These are phyloP conservation scores for Chloroclystis v-ata DNA, from an alignment of 2,888 invertebrate genomes.

Conservation along the genomic window DNA sequence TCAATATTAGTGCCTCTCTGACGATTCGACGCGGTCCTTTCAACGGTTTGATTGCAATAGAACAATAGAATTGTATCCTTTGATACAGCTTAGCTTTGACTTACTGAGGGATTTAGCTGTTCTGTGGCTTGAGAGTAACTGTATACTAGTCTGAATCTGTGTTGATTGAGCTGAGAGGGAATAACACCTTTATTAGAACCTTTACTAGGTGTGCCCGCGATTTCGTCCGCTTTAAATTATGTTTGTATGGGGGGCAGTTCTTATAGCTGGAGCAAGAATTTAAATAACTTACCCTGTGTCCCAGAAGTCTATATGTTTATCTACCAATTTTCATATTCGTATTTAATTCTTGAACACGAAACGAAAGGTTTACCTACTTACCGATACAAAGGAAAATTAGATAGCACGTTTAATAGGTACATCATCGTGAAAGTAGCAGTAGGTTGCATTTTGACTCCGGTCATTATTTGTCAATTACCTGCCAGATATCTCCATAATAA, in stretches of 20 bases:
- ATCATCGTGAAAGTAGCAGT: constrained; percentile 28
- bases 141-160: neutral
- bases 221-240: no score
- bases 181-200: no score
- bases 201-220: no score
- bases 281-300: no score
- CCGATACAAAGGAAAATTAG: neutral
- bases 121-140: neutral
- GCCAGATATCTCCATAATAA: constrained; percentile 27
- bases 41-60: constrained; percentile 35
- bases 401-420: constrained; percentile 3
- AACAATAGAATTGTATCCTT: constrained; percentile 67
- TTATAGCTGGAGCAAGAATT: no score
- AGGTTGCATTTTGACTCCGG: constrained; percentile 17
- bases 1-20: constrained; percentile 40
- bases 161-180: no score
- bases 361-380: neutral
- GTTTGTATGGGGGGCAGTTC: no score
- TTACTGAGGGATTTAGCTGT: neutral
- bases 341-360: no score
- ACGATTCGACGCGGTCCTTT: constrained; percentile 50
- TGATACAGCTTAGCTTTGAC: constrained; percentile 3
- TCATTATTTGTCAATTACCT: constrained; percentile 30
- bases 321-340: no score
- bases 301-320: no score